These are phyloP conservation scores for Lanistes nyassanus DNA, from an alignment of 1,140 invertebrate species.

Conservation along the genomic window DNA sequence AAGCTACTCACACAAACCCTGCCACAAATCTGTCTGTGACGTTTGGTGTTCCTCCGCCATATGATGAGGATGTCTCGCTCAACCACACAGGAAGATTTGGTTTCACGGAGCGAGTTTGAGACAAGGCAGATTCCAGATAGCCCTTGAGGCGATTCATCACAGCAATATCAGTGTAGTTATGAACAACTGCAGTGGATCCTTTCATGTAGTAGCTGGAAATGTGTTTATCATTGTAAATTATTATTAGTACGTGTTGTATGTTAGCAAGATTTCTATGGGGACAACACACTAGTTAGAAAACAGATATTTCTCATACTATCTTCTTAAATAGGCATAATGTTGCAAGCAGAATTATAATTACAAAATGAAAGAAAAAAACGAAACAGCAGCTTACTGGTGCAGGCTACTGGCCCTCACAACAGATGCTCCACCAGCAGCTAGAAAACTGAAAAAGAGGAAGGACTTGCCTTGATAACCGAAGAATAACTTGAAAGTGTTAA, in stretches of 20 bases:
- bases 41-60: slow-evolving; percentile 78
- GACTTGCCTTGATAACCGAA: background rate
- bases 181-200: slow-evolving; percentile 72
- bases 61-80: slow-evolving; percentile 81
- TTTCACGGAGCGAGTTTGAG: slow-evolving; percentile 40
- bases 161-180: slow-evolving; percentile 76
- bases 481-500: too few relatives aligned
- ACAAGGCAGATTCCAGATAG: slow-evolving; percentile 69
- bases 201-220: slow-evolving; percentile 78
- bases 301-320: background rate
- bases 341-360: background rate
- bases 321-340: too few relatives aligned
- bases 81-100: slow-evolving; percentile 70
- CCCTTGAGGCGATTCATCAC: slow-evolving; percentile 76
- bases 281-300: background rate
- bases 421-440: slow-evolving; percentile 64
- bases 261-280: background rate
- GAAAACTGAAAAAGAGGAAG: slow-evolving; percentile 71
- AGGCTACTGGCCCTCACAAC: slow-evolving; percentile 73
- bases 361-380: background rate
- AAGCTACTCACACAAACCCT: slow-evolving; percentile 70
- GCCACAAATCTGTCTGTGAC: slow-evolving; percentile 79
- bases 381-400: slow-evolving; percentile 76
- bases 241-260: too few relatives aligned
- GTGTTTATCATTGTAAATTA: too few relatives aligned